Base-by-base conservation (phyloP, 2,888 invertebrate species). In the Sphecodes monilicornis region DNA sequence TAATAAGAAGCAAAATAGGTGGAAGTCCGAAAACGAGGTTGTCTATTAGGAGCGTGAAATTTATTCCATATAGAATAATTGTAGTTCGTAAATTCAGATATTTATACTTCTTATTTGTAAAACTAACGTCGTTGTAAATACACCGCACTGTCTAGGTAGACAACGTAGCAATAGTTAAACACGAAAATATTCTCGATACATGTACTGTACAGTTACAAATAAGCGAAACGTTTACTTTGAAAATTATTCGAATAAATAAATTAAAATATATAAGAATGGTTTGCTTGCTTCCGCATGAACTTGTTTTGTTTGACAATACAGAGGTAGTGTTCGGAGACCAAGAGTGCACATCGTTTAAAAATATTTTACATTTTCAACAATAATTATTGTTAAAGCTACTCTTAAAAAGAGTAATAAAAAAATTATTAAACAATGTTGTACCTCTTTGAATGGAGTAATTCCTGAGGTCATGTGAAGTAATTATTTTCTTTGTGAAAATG, bases 181-280 rank as follows among this genome's bases (percentile, higher is more conserved):
- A n/a, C 39, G 36, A 16, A 41, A 26, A 41, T 41, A 60, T 64
- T 78, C 39, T 66, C 10, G 22, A 70, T 76, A 18, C 16, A 64
- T 70, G 43, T 78, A 78, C 22, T 88, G 87, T 88, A 88, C 80
- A 88, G 89, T 85, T 85, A n/a, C n/a, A n/a, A 80, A 60, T 81
- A 88, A 85, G 36, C 76, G 60, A 22, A 43, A 54, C 64, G 77
- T 88, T 81, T 76, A 81, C 88, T 80, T 66, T 73, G 57, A 71
- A 36, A 26, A 46, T 29, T 54, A 68, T 78, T 72, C 16, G 8
- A 41, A 66, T 18, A 74, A n/a, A 39, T 64, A 18, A 71, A 70
- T 69, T 43, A 71, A 76, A 77, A 36, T 3, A 36, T 32, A 26
- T 8, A 39, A 0, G 22, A 26, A 8, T 39, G 32, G 16, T 50